A percentile compares a stretch with the other conserved stretches of the same genome.
phyloP scores from a whole-genome alignment of 2,797 vertebrate genomes.

The Heliangelus exortis region DNA sequence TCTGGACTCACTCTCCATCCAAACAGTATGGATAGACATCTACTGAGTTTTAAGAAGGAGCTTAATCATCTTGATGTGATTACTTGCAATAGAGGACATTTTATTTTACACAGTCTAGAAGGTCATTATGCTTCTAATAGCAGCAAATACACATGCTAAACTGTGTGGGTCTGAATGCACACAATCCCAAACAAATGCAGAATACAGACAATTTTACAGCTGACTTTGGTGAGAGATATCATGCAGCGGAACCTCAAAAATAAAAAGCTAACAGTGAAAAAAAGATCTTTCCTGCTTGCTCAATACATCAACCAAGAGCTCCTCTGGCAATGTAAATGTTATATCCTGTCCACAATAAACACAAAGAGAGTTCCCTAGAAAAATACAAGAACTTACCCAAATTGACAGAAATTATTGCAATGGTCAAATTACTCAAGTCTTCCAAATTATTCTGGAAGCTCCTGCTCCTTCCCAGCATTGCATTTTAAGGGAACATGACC shows the following conservation, averaged over 20 bases:
- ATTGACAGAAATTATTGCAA: neutral
- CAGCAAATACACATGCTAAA: fast-evolving
- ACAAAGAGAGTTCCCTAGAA: neutral
- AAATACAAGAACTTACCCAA: neutral
- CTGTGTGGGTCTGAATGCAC: neutral
- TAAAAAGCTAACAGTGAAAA: neutral
- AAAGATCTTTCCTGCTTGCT: neutral
- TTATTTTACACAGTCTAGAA: neutral
- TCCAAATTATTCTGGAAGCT: neutral
- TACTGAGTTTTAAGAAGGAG: neutral
- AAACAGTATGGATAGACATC: neutral
- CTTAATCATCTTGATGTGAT: neutral
- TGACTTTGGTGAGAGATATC: neutral
- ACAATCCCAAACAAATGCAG: neutral
- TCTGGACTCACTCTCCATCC: neutral
- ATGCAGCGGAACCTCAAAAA: neutral
- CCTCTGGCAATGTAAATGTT: neutral
- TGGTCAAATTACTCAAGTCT: neutral
- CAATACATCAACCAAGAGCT: neutral
- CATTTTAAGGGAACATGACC: neutral
- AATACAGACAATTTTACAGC: neutral
- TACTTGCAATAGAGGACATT: neutral
- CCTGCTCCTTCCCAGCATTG: neutral
- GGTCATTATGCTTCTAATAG: neutral
- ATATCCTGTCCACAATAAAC: neutral